phyloP scores from a whole-genome alignment of 2,888 invertebrate genomes.

The Luffia ferchaultella region DNA sequence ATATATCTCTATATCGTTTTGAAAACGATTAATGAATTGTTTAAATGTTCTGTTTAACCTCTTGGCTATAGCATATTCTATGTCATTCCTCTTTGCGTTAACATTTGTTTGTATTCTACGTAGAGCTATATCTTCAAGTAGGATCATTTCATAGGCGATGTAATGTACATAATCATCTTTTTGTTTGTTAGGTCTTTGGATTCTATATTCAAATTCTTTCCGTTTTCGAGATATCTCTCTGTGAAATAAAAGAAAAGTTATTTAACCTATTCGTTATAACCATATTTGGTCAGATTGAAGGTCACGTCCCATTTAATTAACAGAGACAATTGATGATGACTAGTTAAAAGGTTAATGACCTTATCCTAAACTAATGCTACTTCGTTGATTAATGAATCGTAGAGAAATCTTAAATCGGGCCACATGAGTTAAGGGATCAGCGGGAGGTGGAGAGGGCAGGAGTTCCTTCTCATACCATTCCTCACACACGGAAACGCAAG shows the following conservation, averaged over 20 bases:
- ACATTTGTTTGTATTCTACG: constrained; percentile 67
- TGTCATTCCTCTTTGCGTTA: constrained; percentile 68
- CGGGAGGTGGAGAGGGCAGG: no score
- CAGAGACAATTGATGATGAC: no score
- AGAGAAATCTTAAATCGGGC: no score
- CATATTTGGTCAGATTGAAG: no score
- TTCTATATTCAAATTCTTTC: constrained; percentile 76
- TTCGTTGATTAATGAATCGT: no score
- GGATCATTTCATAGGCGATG: constrained; percentile 74
- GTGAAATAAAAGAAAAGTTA: constrained; percentile 19
- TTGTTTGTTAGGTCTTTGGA: constrained; percentile 71
- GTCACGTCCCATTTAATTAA: no score
- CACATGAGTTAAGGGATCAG: no score
- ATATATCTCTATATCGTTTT: constrained; percentile 78
- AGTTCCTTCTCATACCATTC: no score
- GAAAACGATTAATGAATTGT: constrained; percentile 72
- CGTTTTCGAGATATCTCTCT: constrained; percentile 75
- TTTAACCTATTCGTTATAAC: no score
- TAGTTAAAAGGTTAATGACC: no score
- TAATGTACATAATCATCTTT: constrained; percentile 76
- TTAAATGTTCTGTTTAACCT: constrained; percentile 79
- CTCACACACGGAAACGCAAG: no score
- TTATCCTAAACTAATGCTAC: no score
- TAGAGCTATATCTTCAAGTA: constrained; percentile 70
- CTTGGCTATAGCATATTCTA: constrained; percentile 74